Percentiles rank a stretch among this genome's conserved stretches.
phyloP scores from a whole-genome alignment of 2,797 vertebrate genomes.

The Salarias fasciatus region DNA sequence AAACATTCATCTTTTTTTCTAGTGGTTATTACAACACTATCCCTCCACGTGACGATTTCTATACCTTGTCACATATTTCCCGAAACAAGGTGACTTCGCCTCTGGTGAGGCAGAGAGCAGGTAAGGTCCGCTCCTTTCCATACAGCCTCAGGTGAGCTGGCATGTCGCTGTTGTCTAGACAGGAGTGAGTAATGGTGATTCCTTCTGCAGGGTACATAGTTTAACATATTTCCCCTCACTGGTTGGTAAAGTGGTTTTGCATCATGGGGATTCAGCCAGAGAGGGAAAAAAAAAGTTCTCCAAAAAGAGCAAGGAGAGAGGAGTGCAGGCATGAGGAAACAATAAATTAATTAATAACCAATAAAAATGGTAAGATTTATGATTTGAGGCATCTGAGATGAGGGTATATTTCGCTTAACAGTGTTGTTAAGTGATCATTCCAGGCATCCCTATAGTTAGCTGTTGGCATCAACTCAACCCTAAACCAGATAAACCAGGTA shows the following conservation, averaged over 20 bases:
- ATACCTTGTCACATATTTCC: conserved; percentile 39
- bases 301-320: background rate
- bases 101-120: conserved; percentile 42
- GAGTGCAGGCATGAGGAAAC: background rate
- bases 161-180: conserved; percentile 71
- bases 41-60: conserved; percentile 1
- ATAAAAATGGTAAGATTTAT: no score
- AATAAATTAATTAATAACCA: no score
- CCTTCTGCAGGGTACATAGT: conserved; percentile 34
- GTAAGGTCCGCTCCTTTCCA: conserved; percentile 16
- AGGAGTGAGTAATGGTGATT: conserved; percentile 65
- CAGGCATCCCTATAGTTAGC: no score
- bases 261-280: conserved; percentile 15
- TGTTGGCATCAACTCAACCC: no score
- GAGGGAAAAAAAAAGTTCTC: conserved; percentile 27
- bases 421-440: no score
- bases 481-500: no score
- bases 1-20: conserved; percentile 13
- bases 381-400: no score
- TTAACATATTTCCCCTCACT: conserved; percentile 54
- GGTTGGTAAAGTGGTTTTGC: conserved; percentile 36
- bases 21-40: background rate
- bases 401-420: no score
- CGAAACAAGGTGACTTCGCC: conserved; percentile 49
- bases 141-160: conserved; percentile 58